Percentiles rank a stretch among this genome's conserved stretches.
phyloP scores from a whole-genome alignment of 1,140 invertebrate species.

The Camponotus floridanus region DNA sequence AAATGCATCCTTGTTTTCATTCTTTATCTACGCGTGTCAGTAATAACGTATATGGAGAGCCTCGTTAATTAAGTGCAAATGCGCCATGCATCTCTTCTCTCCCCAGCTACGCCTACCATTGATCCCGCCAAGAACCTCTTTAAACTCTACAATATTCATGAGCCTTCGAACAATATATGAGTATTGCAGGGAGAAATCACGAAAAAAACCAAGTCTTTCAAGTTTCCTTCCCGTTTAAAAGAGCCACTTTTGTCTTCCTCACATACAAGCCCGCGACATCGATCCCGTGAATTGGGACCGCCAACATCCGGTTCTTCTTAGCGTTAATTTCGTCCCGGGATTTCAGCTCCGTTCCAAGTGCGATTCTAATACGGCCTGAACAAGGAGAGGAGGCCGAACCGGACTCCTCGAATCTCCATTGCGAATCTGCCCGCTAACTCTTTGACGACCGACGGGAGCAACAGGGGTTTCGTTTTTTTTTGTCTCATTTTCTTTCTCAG shows the following conservation, averaged over 20 bases:
- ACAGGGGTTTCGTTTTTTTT: neutral
- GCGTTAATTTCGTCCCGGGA: slow-evolving; percentile 9
- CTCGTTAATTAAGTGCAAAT: neutral
- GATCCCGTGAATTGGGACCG: slow-evolving; percentile 2
- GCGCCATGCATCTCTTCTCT: neutral
- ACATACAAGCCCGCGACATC: neutral
- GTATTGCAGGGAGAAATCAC: slow-evolving; percentile 3
- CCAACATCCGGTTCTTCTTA: slow-evolving; percentile 16
- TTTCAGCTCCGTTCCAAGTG: slow-evolving; percentile 59
- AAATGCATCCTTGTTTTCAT: neutral
- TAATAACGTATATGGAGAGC: neutral
- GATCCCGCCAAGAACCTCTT: neutral
- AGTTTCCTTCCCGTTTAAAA: neutral
- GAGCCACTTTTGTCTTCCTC: neutral
- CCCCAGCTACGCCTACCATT: slow-evolving; percentile 3
- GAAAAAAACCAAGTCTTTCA: neutral
- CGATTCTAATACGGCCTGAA: slow-evolving; percentile 59
- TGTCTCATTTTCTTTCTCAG: neutral
- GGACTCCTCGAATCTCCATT: slow-evolving; percentile 34
- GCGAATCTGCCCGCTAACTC: slow-evolving; percentile 34
- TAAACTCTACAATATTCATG: slow-evolving; percentile 4
- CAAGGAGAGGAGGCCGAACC: neutral
- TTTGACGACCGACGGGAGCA: slow-evolving; percentile 50
- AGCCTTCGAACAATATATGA: neutral
- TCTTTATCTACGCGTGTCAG: neutral